These are phyloP conservation scores for Sminthurides bifidus DNA, from an alignment of 1,140 invertebrate genomes.

Conservation along the genomic window DNA sequence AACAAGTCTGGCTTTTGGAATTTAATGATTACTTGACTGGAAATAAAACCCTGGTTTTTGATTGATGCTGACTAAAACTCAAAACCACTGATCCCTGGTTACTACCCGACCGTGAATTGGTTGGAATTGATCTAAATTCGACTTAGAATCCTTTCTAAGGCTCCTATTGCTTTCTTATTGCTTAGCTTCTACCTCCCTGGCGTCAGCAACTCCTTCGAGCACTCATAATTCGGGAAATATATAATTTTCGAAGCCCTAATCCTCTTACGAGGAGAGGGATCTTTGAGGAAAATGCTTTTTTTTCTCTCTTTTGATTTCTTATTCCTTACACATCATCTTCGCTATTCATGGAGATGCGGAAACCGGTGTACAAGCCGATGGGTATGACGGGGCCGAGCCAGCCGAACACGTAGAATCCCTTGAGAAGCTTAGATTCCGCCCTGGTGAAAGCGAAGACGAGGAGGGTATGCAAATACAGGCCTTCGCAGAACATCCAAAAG, in stretches of 20 bases:
- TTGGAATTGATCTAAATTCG: too few relatives aligned
- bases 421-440: slow-evolving; percentile 67
- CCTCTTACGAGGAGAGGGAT: not conserved
- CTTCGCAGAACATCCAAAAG: slow-evolving; percentile 90
- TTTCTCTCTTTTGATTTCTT: not conserved
- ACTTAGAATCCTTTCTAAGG: too few relatives aligned
- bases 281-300: not conserved
- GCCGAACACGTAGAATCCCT: slow-evolving; percentile 67
- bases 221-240: not conserved
- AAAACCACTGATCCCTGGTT: too few relatives aligned
- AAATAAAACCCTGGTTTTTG: too few relatives aligned
- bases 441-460: slow-evolving; percentile 76
- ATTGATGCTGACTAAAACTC: too few relatives aligned
- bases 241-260: not conserved
- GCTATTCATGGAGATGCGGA: slow-evolving; percentile 42
- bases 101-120: too few relatives aligned
- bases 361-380: slow-evolving; percentile 51
- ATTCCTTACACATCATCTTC: slow-evolving; percentile 51
- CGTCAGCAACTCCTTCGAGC: not conserved
- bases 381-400: slow-evolving; percentile 68
- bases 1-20: too few relatives aligned
- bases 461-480: slow-evolving; percentile 83
- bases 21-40: too few relatives aligned
- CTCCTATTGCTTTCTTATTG: too few relatives aligned
- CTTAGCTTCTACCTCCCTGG: not conserved